Evolutionary conservation across 2,797 vertebrate genomes (phyloP).

Genomic region (Iguana delicatissima): DNA sequence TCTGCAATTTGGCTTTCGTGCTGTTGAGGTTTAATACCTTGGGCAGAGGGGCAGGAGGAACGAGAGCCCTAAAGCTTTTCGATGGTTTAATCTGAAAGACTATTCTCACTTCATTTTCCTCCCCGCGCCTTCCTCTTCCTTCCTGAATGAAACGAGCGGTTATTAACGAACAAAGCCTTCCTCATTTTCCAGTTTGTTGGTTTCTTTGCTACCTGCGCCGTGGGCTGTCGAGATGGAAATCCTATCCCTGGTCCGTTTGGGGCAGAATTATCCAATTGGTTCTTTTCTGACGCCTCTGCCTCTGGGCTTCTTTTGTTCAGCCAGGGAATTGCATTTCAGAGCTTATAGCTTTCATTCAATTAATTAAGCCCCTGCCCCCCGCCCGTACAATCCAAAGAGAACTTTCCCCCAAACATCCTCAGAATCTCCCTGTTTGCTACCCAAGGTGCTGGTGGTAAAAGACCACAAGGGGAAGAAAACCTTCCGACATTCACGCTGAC

Average conservation of each 20-base stretch:
- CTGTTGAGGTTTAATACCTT: neutral
- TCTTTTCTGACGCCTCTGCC: neutral
- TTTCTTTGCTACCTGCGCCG: neutral
- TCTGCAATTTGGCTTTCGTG: neutral
- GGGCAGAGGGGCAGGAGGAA: neutral
- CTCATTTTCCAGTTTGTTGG: conserved; percentile 14
- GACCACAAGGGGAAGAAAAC: neutral
- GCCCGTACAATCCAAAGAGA: no score
- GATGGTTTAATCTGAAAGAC: neutral
- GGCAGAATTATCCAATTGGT: neutral
- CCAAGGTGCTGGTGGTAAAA: no score
- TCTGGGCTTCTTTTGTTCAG: neutral
- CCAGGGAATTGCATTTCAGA: neutral
- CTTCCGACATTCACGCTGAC: neutral
- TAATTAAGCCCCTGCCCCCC: neutral
- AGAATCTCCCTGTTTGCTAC: neutral
- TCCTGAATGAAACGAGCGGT: neutral
- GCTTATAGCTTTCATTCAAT: neutral
- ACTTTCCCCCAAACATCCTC: no score
- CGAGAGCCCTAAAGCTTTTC: neutral
- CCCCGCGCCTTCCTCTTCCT: neutral
- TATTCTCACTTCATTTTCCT: neutral
- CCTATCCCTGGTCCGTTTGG: neutral
- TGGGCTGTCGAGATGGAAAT: neutral
- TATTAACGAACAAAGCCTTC: neutral